Evolutionary conservation across 2,888 invertebrate species (phyloP), one percentile per base, ranked within the genome.

Genomic region (Euplexia lucipara): DNA sequence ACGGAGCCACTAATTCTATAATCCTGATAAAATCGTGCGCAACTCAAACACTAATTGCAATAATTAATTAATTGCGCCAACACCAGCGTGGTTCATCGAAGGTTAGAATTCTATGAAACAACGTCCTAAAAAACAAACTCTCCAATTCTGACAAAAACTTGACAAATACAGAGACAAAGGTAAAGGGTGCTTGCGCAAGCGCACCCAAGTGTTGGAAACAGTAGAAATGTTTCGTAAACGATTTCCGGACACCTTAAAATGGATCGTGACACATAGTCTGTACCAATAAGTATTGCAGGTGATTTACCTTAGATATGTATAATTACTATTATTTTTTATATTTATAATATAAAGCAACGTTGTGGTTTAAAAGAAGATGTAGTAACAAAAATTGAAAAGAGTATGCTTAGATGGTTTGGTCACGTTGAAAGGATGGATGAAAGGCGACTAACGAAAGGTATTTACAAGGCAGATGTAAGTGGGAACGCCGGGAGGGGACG

Each of bases 71-170:
- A 56, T 81, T 70, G 34, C 52, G 26, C 39, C 45, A 71, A 41
- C 68, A 34, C 22, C 42, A 52, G 39, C 32, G 18, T 65, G 14
- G 72, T 69, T 60, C 26, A 80, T 80, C 16, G 76, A 81, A 81
- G 79, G 79, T 65, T 62, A 8, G 10, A 47, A 58, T 63, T 62
- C 60, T 59, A 64, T 69, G 41, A 59, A 75, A 39, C 34, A 48
- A n/a, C 49, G 61, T 64, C 57, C 68, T 62, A 62, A 59, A 65
- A 70, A 52, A 39, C 22, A 8, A 67, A 60, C 59, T 74, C 53
- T 78, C 58, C 41, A 64, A 64, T 70, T 68, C 18, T 32, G 26
- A 80, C 66, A 62, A 78, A 75, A 78, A 78, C 59, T 60, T 60
- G 22, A 57, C 37, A 58, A 63, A 54, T 51, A 63, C 30, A 8